phyloP scores from a whole-genome alignment of 2,113 vertebrate species.

The Alouatta palliata region DNA sequence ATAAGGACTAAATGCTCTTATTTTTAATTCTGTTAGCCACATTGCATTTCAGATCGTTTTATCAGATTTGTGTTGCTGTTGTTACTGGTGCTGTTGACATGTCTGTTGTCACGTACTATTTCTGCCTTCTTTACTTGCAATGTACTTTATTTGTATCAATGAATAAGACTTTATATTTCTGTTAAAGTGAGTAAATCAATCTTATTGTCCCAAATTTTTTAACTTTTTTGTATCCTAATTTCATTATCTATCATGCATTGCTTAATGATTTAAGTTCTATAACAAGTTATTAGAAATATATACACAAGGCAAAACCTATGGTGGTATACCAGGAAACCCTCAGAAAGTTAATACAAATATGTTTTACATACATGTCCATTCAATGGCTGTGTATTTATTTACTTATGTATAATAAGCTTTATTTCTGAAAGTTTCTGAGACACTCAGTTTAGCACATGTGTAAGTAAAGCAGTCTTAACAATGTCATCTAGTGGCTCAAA shows the following conservation, averaged over 20 bases:
- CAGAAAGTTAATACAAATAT: background rate
- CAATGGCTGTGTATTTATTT: background rate
- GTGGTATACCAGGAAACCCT: background rate
- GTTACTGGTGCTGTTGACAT: background rate
- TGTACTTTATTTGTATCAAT: background rate
- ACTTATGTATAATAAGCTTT: background rate
- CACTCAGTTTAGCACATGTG: too few relatives aligned
- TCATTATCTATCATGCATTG: background rate
- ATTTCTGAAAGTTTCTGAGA: background rate
- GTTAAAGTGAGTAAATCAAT: background rate
- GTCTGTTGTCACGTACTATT: too few relatives aligned
- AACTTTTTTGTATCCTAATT: background rate
- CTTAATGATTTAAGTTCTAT: background rate
- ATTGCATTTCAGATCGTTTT: background rate
- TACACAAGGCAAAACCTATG: background rate
- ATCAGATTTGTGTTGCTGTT: background rate
- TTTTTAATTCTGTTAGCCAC: background rate
- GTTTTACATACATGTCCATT: background rate
- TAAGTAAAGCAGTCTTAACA: background rate
- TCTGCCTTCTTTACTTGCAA: background rate
- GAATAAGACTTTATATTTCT: background rate
- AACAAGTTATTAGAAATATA: background rate
- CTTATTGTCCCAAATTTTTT: background rate
- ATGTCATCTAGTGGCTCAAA: background rate
- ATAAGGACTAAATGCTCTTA: background rate